These are phyloP conservation scores for Amblyjoppa fuscipennis DNA, from an alignment of 2,888 invertebrate species.

Conservation along the genomic window DNA sequence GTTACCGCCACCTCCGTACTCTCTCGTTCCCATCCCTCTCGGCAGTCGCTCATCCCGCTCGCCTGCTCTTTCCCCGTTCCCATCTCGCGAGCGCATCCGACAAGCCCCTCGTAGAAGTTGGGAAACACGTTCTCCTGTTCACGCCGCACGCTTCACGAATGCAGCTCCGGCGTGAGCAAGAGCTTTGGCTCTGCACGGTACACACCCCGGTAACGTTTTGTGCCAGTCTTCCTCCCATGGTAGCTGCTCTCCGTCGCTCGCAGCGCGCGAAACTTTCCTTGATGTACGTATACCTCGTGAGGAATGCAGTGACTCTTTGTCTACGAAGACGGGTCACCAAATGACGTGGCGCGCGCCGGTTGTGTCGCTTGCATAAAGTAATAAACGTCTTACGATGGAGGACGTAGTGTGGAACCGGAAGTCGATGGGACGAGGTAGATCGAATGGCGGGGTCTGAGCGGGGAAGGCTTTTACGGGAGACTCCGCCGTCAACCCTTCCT, in stretches of 20 bases:
- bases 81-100: slow-evolving; percentile 1
- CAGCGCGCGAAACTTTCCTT: slow-evolving; percentile 24
- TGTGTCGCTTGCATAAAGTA: background rate
- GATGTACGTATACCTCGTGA: slow-evolving; percentile 38
- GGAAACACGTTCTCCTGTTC: slow-evolving; percentile 46
- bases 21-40: slow-evolving; percentile 33
- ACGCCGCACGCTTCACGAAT: slow-evolving; percentile 26
- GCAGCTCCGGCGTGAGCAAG: background rate
- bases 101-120: slow-evolving; percentile 52
- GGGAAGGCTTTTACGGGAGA: slow-evolving; percentile 10
- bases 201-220: slow-evolving; percentile 9
- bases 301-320: slow-evolving; percentile 42
- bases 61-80: background rate
- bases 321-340: background rate
- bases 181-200: background rate
- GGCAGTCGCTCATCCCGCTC: slow-evolving; percentile 6
- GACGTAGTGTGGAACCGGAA: background rate
- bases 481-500: background rate
- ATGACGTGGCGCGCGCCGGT: background rate
- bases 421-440: background rate
- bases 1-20: slow-evolving; percentile 53
- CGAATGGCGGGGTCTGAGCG: background rate
- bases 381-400: background rate
- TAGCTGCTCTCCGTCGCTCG: background rate
- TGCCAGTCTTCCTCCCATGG: slow-evolving; percentile 21